Evolutionary conservation across 30 jellyfish, hydroid and myxozoan genomes (phyloP).

Genomic region (Nemopilema nomurai): DNA sequence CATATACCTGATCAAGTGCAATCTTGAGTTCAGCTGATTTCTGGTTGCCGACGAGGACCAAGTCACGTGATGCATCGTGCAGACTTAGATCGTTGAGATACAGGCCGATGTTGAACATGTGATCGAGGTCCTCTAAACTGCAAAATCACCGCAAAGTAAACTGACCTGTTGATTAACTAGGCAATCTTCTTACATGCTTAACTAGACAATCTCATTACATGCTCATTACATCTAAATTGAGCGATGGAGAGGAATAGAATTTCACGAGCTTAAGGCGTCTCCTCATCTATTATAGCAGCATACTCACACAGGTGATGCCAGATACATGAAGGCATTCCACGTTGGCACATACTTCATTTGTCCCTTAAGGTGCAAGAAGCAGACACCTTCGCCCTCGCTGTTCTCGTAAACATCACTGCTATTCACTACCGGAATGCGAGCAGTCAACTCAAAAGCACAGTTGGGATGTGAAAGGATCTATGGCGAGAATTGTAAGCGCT

Average conservation of each 20-base stretch:
- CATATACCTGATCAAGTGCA: constrained; percentile 59
- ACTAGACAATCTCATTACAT: no score
- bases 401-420: constrained; percentile 5
- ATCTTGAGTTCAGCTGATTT: constrained; percentile 60
- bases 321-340: constrained; percentile 56
- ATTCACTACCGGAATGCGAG: constrained; percentile 5
- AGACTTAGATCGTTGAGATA: constrained; percentile 57
- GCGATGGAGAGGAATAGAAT: neutral
- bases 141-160: neutral
- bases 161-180: no score
- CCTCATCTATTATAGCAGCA: no score
- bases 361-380: constrained; percentile 49
- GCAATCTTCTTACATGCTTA: no score
- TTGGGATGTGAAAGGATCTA: constrained; percentile 51
- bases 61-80: constrained; percentile 73
- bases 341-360: constrained; percentile 45
- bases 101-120: constrained; percentile 60
- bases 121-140: constrained; percentile 59
- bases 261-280: neutral
- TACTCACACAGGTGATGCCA: constrained; percentile 70
- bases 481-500: neutral
- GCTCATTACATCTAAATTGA: no score
- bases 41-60: constrained; percentile 62
- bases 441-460: constrained; percentile 47
- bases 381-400: neutral